Evolutionary conservation across 2,113 vertebrate species (phyloP).

Genomic region (Arothron firmamentum): DNA sequence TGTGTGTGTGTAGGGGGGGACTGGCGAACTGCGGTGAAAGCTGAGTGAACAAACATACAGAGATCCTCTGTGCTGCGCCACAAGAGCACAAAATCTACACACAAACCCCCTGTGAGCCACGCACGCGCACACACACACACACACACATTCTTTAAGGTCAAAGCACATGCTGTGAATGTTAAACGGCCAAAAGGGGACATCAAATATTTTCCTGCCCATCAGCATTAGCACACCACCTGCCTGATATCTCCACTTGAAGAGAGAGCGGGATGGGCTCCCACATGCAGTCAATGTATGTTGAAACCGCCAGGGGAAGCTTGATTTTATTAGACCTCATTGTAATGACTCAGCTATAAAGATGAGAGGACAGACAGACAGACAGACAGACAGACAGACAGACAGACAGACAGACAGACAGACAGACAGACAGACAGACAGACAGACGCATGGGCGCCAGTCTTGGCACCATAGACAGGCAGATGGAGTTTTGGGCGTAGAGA

Average conservation of each 20-base stretch:
- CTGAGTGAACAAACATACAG: slow-evolving; percentile 65
- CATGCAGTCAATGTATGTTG: slow-evolving; percentile 16
- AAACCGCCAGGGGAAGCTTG: slow-evolving; percentile 23
- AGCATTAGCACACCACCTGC: slow-evolving; percentile 62
- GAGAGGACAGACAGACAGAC: slow-evolving; percentile 16
- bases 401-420: slow-evolving; percentile 8
- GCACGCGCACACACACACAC: slow-evolving; percentile 32
- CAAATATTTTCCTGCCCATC: slow-evolving; percentile 77
- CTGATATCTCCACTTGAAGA: slow-evolving; percentile 48
- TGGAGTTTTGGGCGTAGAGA: slow-evolving; percentile 34
- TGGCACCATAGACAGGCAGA: slow-evolving; percentile 49
- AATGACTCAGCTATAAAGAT: background rate
- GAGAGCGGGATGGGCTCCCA: background rate
- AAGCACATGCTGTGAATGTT: slow-evolving; percentile 69
- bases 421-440: slow-evolving; percentile 9
- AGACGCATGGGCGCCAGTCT: slow-evolving; percentile 42
- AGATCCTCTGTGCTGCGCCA: slow-evolving; percentile 28
- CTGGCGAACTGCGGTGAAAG: slow-evolving; percentile 68
- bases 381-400: slow-evolving; percentile 23
- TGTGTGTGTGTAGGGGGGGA: no score
- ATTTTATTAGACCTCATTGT: slow-evolving; percentile 30
- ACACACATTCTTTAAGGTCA: slow-evolving; percentile 72
- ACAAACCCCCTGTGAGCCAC: slow-evolving; percentile 5
- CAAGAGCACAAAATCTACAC: slow-evolving; percentile 24
- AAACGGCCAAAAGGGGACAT: slow-evolving; percentile 65